Conservation (phyloP, 2,797 vertebrate species). For the Sebastes minor region DNA sequence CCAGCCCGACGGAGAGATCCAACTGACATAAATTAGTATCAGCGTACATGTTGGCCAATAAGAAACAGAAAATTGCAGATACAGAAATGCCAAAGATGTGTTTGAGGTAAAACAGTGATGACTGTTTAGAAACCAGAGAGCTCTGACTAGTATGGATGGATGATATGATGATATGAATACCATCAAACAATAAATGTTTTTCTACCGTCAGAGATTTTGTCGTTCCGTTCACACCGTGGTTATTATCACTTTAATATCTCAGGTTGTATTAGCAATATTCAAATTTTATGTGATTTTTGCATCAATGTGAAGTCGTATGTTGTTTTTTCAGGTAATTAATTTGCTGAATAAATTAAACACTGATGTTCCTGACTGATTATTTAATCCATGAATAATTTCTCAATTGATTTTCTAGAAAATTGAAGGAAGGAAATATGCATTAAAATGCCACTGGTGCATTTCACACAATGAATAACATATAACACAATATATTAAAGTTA, state of each 20-base stretch:
- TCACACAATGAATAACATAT: background rate
- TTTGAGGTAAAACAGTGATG: no score
- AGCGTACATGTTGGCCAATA: no score
- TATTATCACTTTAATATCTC: background rate
- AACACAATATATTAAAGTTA: background rate
- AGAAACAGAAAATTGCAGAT: no score
- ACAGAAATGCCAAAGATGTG: no score
- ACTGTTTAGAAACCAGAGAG: no score
- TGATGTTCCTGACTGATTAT: background rate
- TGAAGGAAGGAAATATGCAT: background rate
- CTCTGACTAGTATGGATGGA: no score
- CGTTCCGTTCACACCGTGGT: background rate
- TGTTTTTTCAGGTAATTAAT: background rate
- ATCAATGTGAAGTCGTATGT: background rate
- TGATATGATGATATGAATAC: no score
- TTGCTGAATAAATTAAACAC: background rate
- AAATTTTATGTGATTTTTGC: background rate
- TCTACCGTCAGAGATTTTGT: background rate
- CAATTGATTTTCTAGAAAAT: background rate
- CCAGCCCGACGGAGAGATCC: background rate
- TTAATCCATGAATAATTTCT: background rate
- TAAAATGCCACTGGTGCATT: background rate
- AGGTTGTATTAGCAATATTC: background rate
- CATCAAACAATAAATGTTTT: background rate
- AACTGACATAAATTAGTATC: accelerated